Evolutionary conservation across 2,113 vertebrate genomes (phyloP).

Genomic region (Nipponia nippon): DNA sequence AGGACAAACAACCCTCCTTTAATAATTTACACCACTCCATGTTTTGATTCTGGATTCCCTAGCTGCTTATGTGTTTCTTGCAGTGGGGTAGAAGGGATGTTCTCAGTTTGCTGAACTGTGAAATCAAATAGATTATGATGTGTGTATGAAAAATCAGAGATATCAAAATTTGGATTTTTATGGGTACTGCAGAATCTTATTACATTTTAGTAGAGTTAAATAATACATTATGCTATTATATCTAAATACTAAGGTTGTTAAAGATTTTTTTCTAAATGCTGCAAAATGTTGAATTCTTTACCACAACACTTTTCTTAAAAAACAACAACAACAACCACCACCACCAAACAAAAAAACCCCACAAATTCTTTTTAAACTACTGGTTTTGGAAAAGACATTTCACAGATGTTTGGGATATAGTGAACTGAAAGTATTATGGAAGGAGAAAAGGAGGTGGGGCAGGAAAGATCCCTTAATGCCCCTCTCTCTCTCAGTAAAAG

Average conservation of each 20-base stretch:
- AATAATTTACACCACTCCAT: neutral
- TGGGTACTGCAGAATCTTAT: neutral
- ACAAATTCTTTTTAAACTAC: neutral
- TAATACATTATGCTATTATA: neutral
- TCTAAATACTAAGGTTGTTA: neutral
- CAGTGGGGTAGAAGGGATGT: neutral
- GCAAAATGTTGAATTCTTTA: neutral
- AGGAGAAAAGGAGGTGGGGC: neutral
- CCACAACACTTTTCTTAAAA: neutral
- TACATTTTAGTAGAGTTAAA: neutral
- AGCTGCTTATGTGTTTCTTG: neutral
- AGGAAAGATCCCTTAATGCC: neutral
- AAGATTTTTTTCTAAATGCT: neutral
- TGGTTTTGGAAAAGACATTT: neutral
- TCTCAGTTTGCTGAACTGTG: neutral
- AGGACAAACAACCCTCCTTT: neutral
- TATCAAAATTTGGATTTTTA: neutral
- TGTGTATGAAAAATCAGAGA: neutral
- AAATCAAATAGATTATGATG: neutral
- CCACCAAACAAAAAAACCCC: too few relatives aligned
- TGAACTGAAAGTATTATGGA: neutral
- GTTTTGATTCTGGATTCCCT: neutral
- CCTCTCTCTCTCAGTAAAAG: neutral
- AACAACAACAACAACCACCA: neutral
- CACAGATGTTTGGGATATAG: neutral